Evolutionary conservation across 2,113 vertebrate genomes (phyloP), one percentile per base, ranked within the genome.

Genomic region (Catharus fuscescens): DNA sequence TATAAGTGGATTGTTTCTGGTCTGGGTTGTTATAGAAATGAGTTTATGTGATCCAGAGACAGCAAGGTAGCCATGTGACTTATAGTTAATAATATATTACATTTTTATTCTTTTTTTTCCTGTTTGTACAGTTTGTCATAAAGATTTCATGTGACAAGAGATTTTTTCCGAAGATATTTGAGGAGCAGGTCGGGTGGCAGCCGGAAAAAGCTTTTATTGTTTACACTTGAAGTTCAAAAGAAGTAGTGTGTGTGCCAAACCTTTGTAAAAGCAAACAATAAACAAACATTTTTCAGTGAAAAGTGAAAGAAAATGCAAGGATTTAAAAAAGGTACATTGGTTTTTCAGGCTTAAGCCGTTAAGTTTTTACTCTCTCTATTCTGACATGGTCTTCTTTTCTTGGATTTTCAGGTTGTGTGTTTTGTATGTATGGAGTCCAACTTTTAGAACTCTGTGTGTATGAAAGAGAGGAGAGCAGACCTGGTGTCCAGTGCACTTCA

Each of bases 181-280:
- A 52, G 19, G 15, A 38, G 53, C 3, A 29, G 20, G 28, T 18
- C 0, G 4, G 29, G 29, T 13, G 23, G 70, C 50, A 61, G 38
- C 29, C 0, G 2, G 57, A 81, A 90, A 53, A 29, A 82, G 21
- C 65, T 96, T 96, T 87, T 95, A 80, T 72, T 92, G 60, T 91
- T 93, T 95, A 78, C 62, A 86, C 77, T 72, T 92, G 90, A 85
- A 96, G 80, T 95, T 97, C 91, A 90, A 97, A 96, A 95, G 92
- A 82, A 80, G 42, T 9, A 47, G 78, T 20, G 38, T 72, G 28
- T 69, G 69, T 67, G 73, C 65, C 67, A 90, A 92, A 34, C 61
- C 64, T 92, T 89, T 91, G 60, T 90, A 83, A 86, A 95, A 80
- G 26, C 24, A 65, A 88, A 65, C 54, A 92, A 86, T 86, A 97